phyloP scores from a whole-genome alignment of 2,113 vertebrate species.

The Tursiops truncatus region DNA sequence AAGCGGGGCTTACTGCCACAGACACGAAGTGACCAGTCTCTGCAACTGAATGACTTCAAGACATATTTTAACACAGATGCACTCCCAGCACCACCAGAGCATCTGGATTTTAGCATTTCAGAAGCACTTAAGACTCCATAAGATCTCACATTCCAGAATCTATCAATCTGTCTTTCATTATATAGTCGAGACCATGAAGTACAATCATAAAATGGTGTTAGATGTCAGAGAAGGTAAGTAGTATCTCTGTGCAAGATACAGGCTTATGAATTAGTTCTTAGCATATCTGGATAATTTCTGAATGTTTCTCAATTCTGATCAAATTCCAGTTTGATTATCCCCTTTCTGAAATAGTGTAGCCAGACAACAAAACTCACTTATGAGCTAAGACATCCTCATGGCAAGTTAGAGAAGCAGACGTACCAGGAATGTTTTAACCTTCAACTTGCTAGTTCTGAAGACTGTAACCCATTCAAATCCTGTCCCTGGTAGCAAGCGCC shows the following conservation, averaged over 20 bases:
- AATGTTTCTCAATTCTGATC: background rate
- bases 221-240: background rate
- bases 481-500: background rate
- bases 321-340: background rate
- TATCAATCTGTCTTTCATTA: background rate
- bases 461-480: background rate
- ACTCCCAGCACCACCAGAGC: background rate
- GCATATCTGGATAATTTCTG: background rate
- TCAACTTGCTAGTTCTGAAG: background rate
- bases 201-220: background rate
- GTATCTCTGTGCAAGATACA: background rate
- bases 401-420: background rate
- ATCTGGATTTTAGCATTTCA: background rate
- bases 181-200: background rate
- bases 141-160: background rate
- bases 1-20: background rate
- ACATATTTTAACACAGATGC: background rate
- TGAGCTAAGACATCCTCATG: background rate
- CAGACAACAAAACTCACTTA: background rate
- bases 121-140: background rate
- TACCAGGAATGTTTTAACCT: background rate
- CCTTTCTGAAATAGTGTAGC: background rate
- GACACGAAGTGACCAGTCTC: background rate
- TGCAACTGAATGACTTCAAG: background rate
- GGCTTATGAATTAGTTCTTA: background rate